Percentiles rank a stretch among this genome's conserved stretches.
phyloP scores from a whole-genome alignment of 2,888 invertebrate genomes.

The Acrobeloides nanus region DNA sequence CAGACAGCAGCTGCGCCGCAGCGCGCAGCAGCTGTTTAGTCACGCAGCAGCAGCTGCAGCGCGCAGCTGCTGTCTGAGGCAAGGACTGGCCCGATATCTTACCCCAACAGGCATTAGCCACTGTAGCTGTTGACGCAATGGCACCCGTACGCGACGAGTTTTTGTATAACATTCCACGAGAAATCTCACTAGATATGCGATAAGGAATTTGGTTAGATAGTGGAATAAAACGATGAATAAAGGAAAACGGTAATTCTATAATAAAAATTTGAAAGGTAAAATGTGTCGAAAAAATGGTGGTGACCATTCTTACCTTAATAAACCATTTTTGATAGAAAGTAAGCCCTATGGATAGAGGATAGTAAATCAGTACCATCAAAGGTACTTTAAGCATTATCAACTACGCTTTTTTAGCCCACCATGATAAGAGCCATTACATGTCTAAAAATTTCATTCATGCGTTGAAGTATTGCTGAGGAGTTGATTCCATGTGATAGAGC shows the following conservation, averaged over 20 bases:
- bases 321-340: slow-evolving; percentile 95
- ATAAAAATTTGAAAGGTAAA: not conserved
- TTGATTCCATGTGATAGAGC: too few species aligned
- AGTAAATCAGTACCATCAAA: slow-evolving; percentile 71
- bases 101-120: slow-evolving; percentile 64
- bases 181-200: slow-evolving; percentile 66
- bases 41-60: too few species aligned
- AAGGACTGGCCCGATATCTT: too few species aligned
- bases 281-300: not conserved
- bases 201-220: slow-evolving; percentile 75
- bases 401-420: too few species aligned
- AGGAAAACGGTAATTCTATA: slow-evolving; percentile 76
- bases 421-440: too few species aligned
- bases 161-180: slow-evolving; percentile 32
- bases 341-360: slow-evolving; percentile 81
- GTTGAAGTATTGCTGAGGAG: too few species aligned
- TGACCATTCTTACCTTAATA: slow-evolving; percentile 64
- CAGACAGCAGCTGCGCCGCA: too few species aligned
- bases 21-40: too few species aligned
- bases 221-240: slow-evolving; percentile 82
- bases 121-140: slow-evolving; percentile 35
- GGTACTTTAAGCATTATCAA: slow-evolving; percentile 34
- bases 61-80: too few species aligned
- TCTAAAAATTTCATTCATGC: too few species aligned
- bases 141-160: slow-evolving; percentile 30